Evolutionary conservation across 1,140 invertebrate genomes (phyloP).

Genomic region (Bombus vancouverensis): DNA sequence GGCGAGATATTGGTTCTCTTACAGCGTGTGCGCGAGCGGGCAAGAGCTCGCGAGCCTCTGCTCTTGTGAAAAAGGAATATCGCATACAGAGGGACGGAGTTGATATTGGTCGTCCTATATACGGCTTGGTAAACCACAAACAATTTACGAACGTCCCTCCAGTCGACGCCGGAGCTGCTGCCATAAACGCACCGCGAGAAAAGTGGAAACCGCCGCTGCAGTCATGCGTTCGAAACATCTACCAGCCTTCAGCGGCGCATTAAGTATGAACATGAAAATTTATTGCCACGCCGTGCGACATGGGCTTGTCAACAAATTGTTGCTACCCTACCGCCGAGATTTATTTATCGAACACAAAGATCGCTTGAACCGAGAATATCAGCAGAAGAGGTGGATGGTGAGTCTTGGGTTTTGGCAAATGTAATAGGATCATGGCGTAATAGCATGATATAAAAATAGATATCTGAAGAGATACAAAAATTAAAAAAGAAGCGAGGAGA

Average conservation of each 20-base stretch:
- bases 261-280: constrained; percentile 19
- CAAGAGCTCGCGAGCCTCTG: neutral
- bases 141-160: constrained; percentile 28
- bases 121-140: constrained; percentile 35
- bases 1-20: constrained; percentile 39
- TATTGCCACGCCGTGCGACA: neutral
- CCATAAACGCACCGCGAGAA: neutral
- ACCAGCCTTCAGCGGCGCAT: neutral
- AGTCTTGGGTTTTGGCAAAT: too few relatives aligned
- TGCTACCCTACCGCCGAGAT: neutral
- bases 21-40: neutral
- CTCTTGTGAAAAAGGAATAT: constrained; percentile 5
- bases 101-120: constrained; percentile 13
- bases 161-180: neutral
- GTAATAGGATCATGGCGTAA: too few relatives aligned
- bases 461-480: too few relatives aligned
- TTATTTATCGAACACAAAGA: neutral
- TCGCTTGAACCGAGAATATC: too few relatives aligned
- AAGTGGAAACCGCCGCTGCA: neutral
- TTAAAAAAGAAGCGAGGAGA: too few relatives aligned
- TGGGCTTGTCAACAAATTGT: neutral
- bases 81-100: neutral
- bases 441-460: too few relatives aligned
- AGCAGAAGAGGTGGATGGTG: too few relatives aligned
- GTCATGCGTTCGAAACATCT: constrained; percentile 16